A percentile compares a stretch with the other conserved stretches of the same genome.
phyloP scores from a whole-genome alignment of 2,888 invertebrate genomes.

The Nephrotoma flavescens region DNA sequence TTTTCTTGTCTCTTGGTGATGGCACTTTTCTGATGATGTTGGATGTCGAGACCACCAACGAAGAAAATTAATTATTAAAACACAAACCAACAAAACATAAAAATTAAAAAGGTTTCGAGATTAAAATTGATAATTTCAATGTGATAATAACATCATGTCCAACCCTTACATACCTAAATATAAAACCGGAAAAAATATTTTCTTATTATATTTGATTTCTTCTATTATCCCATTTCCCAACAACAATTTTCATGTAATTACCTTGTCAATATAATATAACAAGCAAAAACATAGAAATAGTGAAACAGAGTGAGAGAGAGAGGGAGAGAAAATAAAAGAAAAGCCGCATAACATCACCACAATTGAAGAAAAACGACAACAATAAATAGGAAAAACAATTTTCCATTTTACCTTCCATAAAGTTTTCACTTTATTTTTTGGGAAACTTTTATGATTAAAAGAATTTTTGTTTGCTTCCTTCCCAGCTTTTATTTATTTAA shows the following conservation, averaged over 20 bases:
- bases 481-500: background rate
- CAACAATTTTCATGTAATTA: background rate
- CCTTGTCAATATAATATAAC: background rate
- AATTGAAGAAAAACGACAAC: background rate
- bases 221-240: background rate
- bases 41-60: background rate
- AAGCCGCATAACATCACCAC: background rate
- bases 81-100: background rate
- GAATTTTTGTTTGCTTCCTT: background rate
- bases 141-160: background rate
- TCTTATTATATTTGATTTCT: background rate
- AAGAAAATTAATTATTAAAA: background rate
- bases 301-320: background rate
- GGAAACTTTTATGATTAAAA: background rate
- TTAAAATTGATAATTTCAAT: background rate
- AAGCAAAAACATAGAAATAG: background rate
- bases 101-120: background rate
- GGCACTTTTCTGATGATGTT: background rate
- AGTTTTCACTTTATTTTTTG: background rate
- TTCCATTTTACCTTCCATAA: background rate
- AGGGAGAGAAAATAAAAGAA: background rate
- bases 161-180: background rate
- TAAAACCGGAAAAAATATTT: background rate
- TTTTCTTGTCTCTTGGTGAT: background rate
- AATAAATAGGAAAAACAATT: background rate